Evolutionary conservation across 2,113 vertebrate genomes (phyloP), one percentile per base, ranked within the genome.

Genomic region (Vidua macroura): DNA sequence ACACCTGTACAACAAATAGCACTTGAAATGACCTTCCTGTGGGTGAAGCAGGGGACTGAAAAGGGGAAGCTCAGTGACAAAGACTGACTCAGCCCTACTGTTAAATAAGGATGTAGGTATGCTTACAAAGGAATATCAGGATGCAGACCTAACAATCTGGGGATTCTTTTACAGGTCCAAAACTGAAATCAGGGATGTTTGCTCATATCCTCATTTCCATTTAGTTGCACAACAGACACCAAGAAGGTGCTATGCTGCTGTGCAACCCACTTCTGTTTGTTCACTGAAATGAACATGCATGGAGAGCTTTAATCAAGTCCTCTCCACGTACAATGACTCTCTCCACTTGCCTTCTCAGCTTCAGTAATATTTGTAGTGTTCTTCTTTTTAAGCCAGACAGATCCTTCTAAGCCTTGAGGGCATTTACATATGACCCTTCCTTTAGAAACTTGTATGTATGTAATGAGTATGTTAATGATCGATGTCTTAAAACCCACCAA

Each of bases 341-440:
- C 87, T 95, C 78, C 92, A 96, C 88, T 95, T 90, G 72, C 46
- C 76, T 93, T 86, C 92, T 90, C 80, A 75, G 91, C 76, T 94
- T 97, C 93, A 96, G 96, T 95, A 86, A 93, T 94, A 72, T 88
- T 96, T 97, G 78, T 95, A 97, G 90, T 92, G 92, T 96, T 95
- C 86, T 96, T 97, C 87, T 95, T 95, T 96, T 94, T 60, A 93
- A 92, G 68, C 67, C 63, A 77, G 80, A 75, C 33, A 93, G 77
- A 90, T 90, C 55, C 89, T 97, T 94, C 93, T 94, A 67, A 96
- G 92, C 77, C 39, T 87, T 86, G 85, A 94, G 48, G 86, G 77
- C 70, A 97, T 97, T 96, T 96, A 96, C 85, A 93, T 95, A 89
- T 49, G 68, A 80, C 21, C 39, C 56, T 81, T 96, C 88, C 70